A percentile compares a stretch with the other conserved stretches of the same genome.
phyloP scores from a whole-genome alignment of 2,888 invertebrate genomes.

The Drosophila paracracens region DNA sequence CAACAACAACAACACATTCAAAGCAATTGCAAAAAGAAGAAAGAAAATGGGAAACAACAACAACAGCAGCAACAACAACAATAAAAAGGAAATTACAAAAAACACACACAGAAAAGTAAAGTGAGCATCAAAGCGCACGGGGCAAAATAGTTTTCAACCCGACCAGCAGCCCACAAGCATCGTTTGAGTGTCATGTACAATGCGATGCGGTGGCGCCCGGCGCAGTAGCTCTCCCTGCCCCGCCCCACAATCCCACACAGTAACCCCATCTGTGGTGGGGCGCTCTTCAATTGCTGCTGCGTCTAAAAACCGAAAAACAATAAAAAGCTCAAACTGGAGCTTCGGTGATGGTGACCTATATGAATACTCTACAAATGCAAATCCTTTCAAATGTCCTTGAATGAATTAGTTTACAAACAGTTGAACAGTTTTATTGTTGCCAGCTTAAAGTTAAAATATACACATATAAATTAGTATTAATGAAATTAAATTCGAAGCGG shows the following conservation, averaged over 20 bases:
- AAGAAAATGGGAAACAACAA: slow-evolving; percentile 20
- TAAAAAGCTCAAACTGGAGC: slow-evolving; percentile 66
- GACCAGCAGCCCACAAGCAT: slow-evolving; percentile 60
- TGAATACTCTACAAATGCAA: slow-evolving; percentile 36
- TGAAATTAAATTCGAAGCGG: neutral
- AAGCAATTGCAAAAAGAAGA: slow-evolving; percentile 54
- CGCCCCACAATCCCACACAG: neutral
- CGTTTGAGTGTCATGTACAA: slow-evolving; percentile 61
- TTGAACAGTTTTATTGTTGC: neutral
- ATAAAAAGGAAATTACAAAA: slow-evolving; percentile 45
- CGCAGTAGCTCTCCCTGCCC: slow-evolving; percentile 34
- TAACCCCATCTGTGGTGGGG: slow-evolving; percentile 35
- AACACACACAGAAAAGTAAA: slow-evolving; percentile 60
- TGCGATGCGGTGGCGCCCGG: slow-evolving; percentile 42
- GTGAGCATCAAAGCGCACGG: slow-evolving; percentile 77
- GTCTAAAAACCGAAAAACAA: slow-evolving; percentile 78
- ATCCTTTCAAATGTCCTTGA: neutral
- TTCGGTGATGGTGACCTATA: slow-evolving; percentile 9
- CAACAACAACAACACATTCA: slow-evolving; percentile 49
- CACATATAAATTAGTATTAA: neutral
- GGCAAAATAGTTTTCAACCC: slow-evolving; percentile 76
- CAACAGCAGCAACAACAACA: slow-evolving; percentile 17
- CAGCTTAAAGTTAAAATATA: neutral
- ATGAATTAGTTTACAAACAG: neutral
- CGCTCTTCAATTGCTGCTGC: slow-evolving; percentile 68